phyloP scores from a whole-genome alignment of 2,797 vertebrate species.

The Prunella strophiata region DNA sequence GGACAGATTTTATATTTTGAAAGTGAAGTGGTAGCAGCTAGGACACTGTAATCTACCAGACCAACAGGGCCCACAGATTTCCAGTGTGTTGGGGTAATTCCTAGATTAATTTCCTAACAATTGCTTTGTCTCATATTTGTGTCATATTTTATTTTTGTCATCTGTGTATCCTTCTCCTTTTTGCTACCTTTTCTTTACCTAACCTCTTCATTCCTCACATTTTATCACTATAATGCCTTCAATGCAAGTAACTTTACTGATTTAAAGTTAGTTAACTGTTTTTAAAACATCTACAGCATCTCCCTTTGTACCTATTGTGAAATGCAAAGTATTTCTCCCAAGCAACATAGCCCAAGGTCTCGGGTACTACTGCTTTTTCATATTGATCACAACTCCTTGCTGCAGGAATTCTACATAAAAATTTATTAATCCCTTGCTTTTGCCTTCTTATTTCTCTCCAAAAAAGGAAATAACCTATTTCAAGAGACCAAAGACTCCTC shows the following conservation, averaged over 20 bases:
- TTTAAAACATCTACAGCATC: neutral
- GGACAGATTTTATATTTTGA: neutral
- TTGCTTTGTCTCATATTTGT: neutral
- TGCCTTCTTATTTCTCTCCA: slow-evolving; percentile 2
- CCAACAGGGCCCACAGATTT: neutral
- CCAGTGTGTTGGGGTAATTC: neutral
- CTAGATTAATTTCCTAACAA: neutral
- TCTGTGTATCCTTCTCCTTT: neutral
- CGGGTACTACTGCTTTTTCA: neutral
- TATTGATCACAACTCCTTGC: neutral
- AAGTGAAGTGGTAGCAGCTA: neutral
- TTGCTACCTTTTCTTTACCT: neutral
- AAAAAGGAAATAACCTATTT: slow-evolving; percentile 46
- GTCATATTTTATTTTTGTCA: neutral
- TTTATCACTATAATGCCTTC: neutral
- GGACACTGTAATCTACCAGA: neutral
- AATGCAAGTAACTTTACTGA: neutral
- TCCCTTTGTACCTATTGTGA: neutral
- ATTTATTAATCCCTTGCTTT: slow-evolving; percentile 11
- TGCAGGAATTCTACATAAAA: neutral
- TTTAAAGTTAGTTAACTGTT: neutral
- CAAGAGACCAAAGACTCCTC: slow-evolving; percentile 40
- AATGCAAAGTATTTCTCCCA: neutral
- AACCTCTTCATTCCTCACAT: neutral
- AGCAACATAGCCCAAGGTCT: neutral